Evolutionary conservation across 2,113 vertebrate species (phyloP).

Genomic region (Gallinago paraguaiae): DNA sequence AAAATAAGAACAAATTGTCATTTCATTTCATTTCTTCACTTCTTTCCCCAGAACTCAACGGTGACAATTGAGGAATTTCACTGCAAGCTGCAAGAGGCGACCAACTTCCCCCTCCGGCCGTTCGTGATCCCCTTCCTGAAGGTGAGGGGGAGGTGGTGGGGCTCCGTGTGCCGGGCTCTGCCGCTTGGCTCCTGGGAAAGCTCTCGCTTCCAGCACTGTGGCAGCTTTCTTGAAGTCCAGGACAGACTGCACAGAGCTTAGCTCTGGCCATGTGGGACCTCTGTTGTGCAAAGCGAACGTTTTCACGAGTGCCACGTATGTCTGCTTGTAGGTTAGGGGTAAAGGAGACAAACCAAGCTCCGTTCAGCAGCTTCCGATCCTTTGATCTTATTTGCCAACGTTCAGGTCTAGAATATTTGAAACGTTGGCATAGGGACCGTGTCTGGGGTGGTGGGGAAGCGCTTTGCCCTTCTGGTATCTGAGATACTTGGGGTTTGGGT

Average conservation of each 20-base stretch:
- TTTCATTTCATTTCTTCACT: slow-evolving; percentile 30
- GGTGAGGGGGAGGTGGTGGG: slow-evolving; percentile 77
- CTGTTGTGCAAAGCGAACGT: not conserved
- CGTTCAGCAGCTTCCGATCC: not conserved
- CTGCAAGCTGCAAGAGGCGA: slow-evolving; percentile 96
- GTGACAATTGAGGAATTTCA: slow-evolving; percentile 99
- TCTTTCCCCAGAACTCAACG: slow-evolving; percentile 89
- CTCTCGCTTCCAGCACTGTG: not conserved
- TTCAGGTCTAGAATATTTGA: not conserved
- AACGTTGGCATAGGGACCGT: accelerated
- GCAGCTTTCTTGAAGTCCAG: not conserved
- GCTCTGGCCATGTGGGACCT: not conserved
- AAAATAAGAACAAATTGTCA: slow-evolving; percentile 30
- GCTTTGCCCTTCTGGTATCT: too few species aligned
- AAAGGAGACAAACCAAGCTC: not conserved
- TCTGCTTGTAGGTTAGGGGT: not conserved
- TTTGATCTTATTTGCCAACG: not conserved
- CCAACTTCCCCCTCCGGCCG: slow-evolving; percentile 95
- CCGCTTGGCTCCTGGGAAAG: not conserved
- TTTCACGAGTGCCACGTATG: not conserved
- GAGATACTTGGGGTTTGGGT: not conserved
- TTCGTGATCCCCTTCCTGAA: slow-evolving; percentile 99
- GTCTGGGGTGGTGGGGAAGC: not conserved
- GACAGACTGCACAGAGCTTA: not conserved
- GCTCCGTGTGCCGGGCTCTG: not conserved